These are phyloP conservation scores for Nymphalis c-album DNA, from an alignment of 2,888 invertebrate genomes.

Conservation along the genomic window DNA sequence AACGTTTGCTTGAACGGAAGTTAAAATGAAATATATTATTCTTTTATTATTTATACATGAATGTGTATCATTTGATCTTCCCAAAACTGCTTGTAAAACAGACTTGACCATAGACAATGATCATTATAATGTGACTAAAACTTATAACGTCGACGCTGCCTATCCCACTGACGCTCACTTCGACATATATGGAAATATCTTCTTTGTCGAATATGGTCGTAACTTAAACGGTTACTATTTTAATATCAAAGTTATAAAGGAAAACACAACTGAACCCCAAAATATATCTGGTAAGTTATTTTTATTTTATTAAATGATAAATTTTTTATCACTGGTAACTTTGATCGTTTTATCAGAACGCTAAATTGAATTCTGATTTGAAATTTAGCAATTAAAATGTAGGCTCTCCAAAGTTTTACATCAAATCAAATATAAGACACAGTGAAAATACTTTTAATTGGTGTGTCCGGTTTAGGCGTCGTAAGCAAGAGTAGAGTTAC, in stretches of 20 bases:
- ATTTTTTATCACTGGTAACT: too few species aligned
- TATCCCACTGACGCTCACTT: slow-evolving; percentile 66
- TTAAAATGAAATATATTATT: slow-evolving; percentile 34
- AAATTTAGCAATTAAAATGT: too few species aligned
- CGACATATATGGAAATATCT: slow-evolving; percentile 63
- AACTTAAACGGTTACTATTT: slow-evolving; percentile 57
- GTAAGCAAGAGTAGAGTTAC: too few species aligned
- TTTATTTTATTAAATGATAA: not conserved
- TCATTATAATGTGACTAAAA: slow-evolving; percentile 53
- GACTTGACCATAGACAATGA: slow-evolving; percentile 61
- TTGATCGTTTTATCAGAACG: too few species aligned
- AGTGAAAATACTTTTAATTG: too few species aligned
- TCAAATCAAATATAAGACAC: too few species aligned
- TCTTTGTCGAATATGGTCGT: slow-evolving; percentile 58
- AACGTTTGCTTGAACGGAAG: not conserved
- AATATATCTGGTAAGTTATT: slow-evolving; percentile 57
- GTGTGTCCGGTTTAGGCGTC: too few species aligned
- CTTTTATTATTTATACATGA: slow-evolving; percentile 44
- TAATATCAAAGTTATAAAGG: slow-evolving; percentile 56
- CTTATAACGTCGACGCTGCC: slow-evolving; percentile 53
- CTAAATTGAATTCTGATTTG: too few species aligned
- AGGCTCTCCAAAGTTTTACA: too few species aligned
- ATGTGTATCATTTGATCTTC: slow-evolving; percentile 60
- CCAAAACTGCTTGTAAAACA: slow-evolving; percentile 50
- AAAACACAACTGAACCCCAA: slow-evolving; percentile 47